Evolutionary conservation across 35 echinoderm and acorn worm genomes (phyloP).

Genomic region (Strongylocentrotus purpuratus): DNA sequence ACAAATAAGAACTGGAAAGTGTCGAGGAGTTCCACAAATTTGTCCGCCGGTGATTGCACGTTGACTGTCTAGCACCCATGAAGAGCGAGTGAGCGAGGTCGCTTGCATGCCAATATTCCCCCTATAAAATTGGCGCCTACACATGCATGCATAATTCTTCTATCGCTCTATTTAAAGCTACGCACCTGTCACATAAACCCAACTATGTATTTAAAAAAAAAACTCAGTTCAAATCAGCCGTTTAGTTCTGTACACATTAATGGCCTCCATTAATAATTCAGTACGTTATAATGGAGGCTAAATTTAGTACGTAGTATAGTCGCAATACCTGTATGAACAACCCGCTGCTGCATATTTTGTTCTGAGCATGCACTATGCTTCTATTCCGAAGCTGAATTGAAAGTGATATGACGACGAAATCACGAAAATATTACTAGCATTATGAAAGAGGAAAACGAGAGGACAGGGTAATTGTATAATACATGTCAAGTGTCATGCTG

Average conservation of each 20-base stretch:
- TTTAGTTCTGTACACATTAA: neutral
- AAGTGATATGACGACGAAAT: neutral
- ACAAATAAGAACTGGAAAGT: constrained; percentile 13
- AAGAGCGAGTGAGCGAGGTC: neutral
- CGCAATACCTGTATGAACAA: too few species aligned
- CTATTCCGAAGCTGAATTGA: too few species aligned
- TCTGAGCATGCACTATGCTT: too few species aligned
- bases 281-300: too few species aligned
- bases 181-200: neutral
- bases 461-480: neutral
- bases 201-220: neutral
- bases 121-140: neutral
- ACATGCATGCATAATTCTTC: neutral
- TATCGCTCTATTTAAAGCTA: neutral
- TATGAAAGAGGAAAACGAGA: neutral
- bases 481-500: neutral
- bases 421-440: neutral
- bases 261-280: neutral
- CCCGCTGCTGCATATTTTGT: too few species aligned
- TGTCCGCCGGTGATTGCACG: constrained; percentile 22
- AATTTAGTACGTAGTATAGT: too few species aligned
- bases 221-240: neutral
- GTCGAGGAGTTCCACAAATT: constrained; percentile 33
- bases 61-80: neutral
- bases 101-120: neutral